Conservation (phyloP, 2,888 invertebrate species). For the Drosophila niveifrons region DNA sequence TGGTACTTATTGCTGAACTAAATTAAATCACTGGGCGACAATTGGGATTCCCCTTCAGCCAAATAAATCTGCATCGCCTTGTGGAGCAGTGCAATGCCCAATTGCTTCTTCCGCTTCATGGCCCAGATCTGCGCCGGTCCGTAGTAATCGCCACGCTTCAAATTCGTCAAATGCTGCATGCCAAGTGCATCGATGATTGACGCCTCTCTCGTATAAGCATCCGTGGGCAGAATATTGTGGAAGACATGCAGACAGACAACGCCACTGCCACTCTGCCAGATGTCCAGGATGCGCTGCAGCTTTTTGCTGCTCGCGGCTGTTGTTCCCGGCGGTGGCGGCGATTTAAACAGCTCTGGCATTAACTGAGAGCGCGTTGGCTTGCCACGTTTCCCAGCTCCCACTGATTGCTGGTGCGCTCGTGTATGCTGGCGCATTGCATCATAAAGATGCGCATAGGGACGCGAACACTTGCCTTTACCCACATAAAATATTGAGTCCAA, state of each 20-base stretch:
- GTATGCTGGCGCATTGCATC: conserved; percentile 90
- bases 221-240: conserved; percentile 95
- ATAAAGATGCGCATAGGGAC: conserved; percentile 96
- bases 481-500: conserved; percentile 96
- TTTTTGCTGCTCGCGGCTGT: conserved; percentile 86
- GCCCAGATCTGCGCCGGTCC: conserved; percentile 92
- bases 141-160: conserved; percentile 93
- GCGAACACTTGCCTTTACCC: conserved; percentile 95
- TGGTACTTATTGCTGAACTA: conserved; percentile 61
- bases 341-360: conserved; percentile 75
- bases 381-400: conserved; percentile 6
- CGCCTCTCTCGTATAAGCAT: conserved; percentile 97
- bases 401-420: conserved; percentile 50
- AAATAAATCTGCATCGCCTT: conserved; percentile 94
- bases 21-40: conserved; percentile 91
- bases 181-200: conserved; percentile 96
- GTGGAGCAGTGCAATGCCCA: conserved; percentile 92
- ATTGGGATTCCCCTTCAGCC: conserved; percentile 95
- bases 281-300: conserved; percentile 92
- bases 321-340: conserved; percentile 58
- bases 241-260: conserved; percentile 96
- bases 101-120: conserved; percentile 88
- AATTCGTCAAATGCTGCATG: conserved; percentile 91
- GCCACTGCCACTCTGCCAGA: conserved; percentile 93
- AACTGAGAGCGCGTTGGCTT: conserved; percentile 32